Conservation (phyloP, 2,888 invertebrate species). For the Orthosia incerta region DNA sequence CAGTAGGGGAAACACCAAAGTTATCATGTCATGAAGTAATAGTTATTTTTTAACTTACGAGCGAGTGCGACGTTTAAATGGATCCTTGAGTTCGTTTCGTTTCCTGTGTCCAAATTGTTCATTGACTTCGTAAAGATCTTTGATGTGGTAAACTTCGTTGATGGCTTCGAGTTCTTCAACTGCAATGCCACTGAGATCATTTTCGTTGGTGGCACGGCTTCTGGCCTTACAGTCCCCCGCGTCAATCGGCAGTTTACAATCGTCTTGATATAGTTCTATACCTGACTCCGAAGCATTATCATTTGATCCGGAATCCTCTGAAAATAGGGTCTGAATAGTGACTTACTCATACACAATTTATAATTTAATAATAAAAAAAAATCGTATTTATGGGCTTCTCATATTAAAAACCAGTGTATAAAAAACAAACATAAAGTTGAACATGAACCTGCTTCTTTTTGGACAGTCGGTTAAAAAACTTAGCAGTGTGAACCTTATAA, state of each 20-base stretch:
- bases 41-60: constrained; percentile 11
- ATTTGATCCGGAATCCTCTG: background rate
- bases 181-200: background rate
- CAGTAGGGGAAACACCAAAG: too few relatives aligned
- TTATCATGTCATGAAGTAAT: too few relatives aligned
- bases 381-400: too few relatives aligned
- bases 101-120: background rate
- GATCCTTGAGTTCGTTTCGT: background rate
- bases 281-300: background rate
- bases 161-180: background rate
- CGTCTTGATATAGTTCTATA: background rate
- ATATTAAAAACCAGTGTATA: too few relatives aligned
- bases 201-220: background rate
- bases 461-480: too few relatives aligned
- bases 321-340: background rate
- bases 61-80: accelerated
- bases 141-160: background rate
- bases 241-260: constrained; percentile 10
- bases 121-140: background rate
- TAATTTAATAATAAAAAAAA: too few relatives aligned
- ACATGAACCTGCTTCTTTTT: too few relatives aligned
- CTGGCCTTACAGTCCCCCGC: constrained; percentile 5
- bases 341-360: background rate
- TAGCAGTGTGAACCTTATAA: too few relatives aligned
- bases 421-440: too few relatives aligned